Evolutionary conservation across 2,113 vertebrate genomes (phyloP).

Genomic region (Phaethornis superciliosus): DNA sequence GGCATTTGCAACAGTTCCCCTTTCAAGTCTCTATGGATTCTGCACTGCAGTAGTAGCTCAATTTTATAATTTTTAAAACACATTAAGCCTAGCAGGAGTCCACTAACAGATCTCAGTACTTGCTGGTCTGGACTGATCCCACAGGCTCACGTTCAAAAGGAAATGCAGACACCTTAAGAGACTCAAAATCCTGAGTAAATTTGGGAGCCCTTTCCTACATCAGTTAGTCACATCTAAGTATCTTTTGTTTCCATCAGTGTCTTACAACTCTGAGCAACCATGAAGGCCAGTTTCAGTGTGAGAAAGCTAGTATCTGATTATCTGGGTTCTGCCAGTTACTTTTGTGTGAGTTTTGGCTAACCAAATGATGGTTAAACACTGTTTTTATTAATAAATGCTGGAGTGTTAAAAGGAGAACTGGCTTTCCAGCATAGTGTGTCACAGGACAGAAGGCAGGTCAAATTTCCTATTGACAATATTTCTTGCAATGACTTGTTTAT

Average conservation of each 20-base stretch:
- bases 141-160: background rate
- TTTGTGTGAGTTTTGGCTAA: background rate
- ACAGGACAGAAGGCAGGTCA: background rate
- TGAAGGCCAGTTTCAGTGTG: background rate
- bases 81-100: background rate
- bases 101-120: background rate
- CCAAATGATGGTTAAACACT: background rate
- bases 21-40: background rate
- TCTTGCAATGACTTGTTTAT: background rate
- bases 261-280: background rate
- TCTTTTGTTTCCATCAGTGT: background rate
- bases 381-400: background rate
- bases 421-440: background rate
- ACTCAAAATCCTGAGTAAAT: background rate
- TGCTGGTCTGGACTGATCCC: background rate
- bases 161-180: background rate
- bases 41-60: background rate
- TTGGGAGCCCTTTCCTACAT: background rate
- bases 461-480: background rate
- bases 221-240: background rate
- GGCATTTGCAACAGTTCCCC: background rate
- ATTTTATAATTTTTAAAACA: background rate
- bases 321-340: background rate
- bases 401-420: background rate
- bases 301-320: background rate